Percentiles rank a stretch among this genome's conserved stretches.
Evolutionary conservation across 2,113 vertebrate genomes (phyloP).

Genomic region (Crotalus viridis): DNA sequence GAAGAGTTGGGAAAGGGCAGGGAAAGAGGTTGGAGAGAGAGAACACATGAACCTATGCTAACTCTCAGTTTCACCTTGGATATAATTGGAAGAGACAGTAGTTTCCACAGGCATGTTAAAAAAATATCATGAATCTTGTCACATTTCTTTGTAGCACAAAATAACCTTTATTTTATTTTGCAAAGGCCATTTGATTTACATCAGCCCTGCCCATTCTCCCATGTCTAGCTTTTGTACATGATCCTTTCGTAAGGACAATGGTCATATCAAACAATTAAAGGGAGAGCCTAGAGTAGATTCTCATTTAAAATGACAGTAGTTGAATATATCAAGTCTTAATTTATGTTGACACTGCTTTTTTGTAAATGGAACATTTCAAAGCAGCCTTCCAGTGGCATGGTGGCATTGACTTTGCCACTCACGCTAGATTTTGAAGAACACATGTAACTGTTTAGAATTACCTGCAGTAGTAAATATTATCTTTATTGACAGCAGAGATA

Average conservation of each 20-base stretch:
- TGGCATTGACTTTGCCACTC: constrained; percentile 40
- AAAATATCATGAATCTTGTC: not conserved
- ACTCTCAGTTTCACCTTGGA: not conserved
- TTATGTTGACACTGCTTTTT: not conserved
- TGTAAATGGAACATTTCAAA: constrained; percentile 7
- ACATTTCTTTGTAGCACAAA: not conserved
- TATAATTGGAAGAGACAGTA: not conserved
- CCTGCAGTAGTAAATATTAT: constrained; percentile 53
- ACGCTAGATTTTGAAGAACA: constrained; percentile 39
- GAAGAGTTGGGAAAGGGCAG: not conserved
- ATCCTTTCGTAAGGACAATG: too few relatives aligned
- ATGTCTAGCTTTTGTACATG: not conserved
- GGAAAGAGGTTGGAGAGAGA: not conserved
- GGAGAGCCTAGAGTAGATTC: not conserved
- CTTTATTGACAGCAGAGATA: constrained; percentile 57
- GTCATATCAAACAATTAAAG: not conserved
- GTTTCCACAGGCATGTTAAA: not conserved
- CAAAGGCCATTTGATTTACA: not conserved
- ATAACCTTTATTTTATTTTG: not conserved
- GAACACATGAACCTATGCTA: not conserved
- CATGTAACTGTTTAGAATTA: constrained; percentile 56
- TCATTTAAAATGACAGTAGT: not conserved
- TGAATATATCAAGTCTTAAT: not conserved
- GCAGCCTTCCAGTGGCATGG: constrained; percentile 32
- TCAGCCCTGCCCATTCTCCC: not conserved